Percentiles rank a stretch among this genome's conserved stretches.
Conservation (phyloP, 2,888 invertebrate species). For the Campoplex capitator region DNA sequence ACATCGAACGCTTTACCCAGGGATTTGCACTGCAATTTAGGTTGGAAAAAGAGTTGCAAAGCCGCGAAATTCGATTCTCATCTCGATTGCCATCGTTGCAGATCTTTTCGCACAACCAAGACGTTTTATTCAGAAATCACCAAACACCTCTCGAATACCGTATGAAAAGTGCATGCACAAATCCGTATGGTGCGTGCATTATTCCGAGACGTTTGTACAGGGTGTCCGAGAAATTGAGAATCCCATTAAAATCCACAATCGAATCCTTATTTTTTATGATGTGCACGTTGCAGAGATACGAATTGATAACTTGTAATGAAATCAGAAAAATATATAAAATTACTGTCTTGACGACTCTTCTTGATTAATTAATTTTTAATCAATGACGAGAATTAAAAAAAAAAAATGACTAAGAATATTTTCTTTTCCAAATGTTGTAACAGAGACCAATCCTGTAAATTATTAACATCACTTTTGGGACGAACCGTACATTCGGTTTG, state of each 20-base stretch:
- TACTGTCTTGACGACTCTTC: neutral
- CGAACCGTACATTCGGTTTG: neutral
- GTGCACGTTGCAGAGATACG: too few relatives aligned
- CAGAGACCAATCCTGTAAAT: neutral
- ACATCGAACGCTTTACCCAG: slow-evolving; percentile 5
- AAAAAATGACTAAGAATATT: neutral
- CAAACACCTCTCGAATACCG: neutral
- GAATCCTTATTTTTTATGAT: too few relatives aligned
- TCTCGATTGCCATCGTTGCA: slow-evolving; percentile 10
- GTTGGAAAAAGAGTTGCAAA: slow-evolving; percentile 47
- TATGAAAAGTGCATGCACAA: slow-evolving; percentile 11
- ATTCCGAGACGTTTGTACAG: neutral
- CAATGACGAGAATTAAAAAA: neutral
- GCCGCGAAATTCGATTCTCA: slow-evolving; percentile 21
- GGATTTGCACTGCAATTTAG: slow-evolving; percentile 6
- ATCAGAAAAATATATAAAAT: neutral
- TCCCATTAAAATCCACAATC: neutral
- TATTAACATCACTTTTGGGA: neutral
- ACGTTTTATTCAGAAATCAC: neutral
- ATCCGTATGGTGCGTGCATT: neutral
- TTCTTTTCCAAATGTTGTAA: neutral
- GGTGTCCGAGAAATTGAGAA: neutral
- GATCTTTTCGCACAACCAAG: slow-evolving; percentile 12
- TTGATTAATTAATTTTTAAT: neutral
- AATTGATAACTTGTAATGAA: neutral